Base-by-base conservation (phyloP, 2,797 vertebrate genomes). In the Hafferia zeledoni region DNA sequence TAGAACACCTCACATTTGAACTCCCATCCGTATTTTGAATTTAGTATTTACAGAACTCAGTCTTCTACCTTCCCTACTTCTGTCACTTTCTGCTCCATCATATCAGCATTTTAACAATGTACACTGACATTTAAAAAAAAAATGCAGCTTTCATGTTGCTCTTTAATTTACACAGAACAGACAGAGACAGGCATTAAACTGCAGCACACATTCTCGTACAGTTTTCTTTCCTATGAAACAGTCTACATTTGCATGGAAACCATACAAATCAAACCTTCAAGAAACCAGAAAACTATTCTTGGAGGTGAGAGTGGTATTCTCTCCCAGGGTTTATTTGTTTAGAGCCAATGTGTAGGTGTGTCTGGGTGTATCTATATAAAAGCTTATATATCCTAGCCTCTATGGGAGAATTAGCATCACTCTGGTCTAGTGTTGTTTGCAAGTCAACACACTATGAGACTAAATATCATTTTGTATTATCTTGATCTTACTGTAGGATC, bases 31-130 rank as follows among this genome's bases (percentile, higher is more conserved):
- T 52, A 22, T 77, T 93, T 82, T 63, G 23, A 90, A 94, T 49
- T 37, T 44, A 52, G n/a, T 56, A 56, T 83, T 85, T 86, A 47
- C 30, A 85, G 6, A 25, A 4, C 6, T 87, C 33, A 27, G 16
- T 68, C 23, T 75, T 89, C 57, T 20, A 64, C 47, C 24, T 82
- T 86, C 52, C 35, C 43, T 77, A 28, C 41, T 41, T 70, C 53
- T 93, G 79, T 68, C 27, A 5, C 60, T 91, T 86, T 69, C 50
- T 79, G 55, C 39, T 95, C 50, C 56, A 52, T 83, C 74, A 31
- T 75, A 80, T 94, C 88, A 95, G 7, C 33, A 87, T 88, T 95
- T 95, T 64, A 95, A 91, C 63, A 91, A 88, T 44, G 15, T 37
- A 71, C 46, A 61, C 4, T 92, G 89, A 17, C 56, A 91, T 93